A percentile compares a stretch with the other conserved stretches of the same genome.
These are phyloP conservation scores for Hypocryptadius cinnamomeus DNA, from an alignment of 2,113 vertebrate species.

Conservation along the genomic window DNA sequence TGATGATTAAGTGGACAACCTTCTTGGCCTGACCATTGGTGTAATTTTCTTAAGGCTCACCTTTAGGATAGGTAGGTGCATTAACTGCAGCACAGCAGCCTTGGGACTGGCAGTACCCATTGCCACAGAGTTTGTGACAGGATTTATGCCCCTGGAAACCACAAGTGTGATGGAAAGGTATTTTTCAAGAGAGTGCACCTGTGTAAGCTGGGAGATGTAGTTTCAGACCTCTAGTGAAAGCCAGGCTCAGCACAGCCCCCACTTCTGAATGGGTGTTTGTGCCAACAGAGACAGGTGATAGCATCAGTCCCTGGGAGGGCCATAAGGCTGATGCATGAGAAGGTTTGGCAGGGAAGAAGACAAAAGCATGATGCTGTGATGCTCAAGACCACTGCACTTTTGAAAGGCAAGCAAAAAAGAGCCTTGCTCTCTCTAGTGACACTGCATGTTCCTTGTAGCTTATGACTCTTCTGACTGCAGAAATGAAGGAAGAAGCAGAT, in stretches of 20 bases:
- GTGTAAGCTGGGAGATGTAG: not conserved
- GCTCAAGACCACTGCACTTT: not conserved
- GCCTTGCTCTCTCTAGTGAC: not conserved
- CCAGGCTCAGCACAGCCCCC: not conserved
- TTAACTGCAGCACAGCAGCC: not conserved
- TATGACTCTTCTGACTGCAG: not conserved
- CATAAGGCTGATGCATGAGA: not conserved
- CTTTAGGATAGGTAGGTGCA: not conserved
- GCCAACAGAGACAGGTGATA: not conserved
- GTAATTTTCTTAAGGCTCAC: not conserved
- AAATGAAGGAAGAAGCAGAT: not conserved
- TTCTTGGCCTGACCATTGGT: not conserved
- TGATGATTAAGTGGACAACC: not conserved
- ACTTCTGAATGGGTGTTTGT: not conserved
- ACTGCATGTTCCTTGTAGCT: fast-evolving
- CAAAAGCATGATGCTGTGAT: not conserved
- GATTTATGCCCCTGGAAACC: not conserved
- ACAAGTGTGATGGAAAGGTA: not conserved
- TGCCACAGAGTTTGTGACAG: not conserved
- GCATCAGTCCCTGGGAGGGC: not conserved
- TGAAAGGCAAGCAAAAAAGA: not conserved
- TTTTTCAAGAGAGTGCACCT: not conserved
- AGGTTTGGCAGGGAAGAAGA: not conserved
- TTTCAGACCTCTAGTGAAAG: not conserved
- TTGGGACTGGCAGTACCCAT: not conserved